Conservation (phyloP, 2,888 invertebrate genomes). For the Herminia tarsipennalis region DNA sequence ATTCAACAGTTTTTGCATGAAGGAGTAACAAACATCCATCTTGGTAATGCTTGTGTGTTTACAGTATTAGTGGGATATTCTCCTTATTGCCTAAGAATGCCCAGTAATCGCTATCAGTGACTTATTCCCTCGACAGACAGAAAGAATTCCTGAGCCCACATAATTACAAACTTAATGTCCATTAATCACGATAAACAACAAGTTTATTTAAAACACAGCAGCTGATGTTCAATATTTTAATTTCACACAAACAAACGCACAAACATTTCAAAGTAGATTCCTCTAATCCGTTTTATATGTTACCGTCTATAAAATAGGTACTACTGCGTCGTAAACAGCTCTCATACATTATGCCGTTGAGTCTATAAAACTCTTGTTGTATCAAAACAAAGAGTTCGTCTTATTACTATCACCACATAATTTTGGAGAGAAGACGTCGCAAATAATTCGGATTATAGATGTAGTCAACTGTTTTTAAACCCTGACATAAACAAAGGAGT, state of each 20-base stretch:
- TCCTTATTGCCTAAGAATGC: no score
- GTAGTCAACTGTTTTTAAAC: no score
- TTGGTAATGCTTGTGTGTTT: no score
- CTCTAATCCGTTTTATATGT: constrained; percentile 7
- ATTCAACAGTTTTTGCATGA: no score
- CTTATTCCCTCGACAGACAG: no score
- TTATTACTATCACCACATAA: constrained; percentile 2
- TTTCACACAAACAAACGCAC: constrained; percentile 7
- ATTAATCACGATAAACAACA: neutral
- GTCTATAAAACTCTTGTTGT: constrained; percentile 14
- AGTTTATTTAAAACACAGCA: neutral
- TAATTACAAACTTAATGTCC: neutral
- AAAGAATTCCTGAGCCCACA: neutral
- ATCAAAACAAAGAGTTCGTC: neutral
- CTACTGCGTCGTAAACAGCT: constrained; percentile 11
- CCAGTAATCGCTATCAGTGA: no score
- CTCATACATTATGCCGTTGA: neutral
- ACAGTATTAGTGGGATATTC: no score
- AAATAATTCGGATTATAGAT: no score
- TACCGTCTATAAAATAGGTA: constrained; percentile 19
- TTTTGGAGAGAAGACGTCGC: no score
- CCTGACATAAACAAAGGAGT: no score
- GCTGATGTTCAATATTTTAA: constrained; percentile 9
- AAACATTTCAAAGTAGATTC: constrained; percentile 6
- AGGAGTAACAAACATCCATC: no score